Percentiles rank a stretch among this genome's conserved stretches.
Evolutionary conservation across 2,888 invertebrate genomes (phyloP).

Genomic region (Troides aeacus): DNA sequence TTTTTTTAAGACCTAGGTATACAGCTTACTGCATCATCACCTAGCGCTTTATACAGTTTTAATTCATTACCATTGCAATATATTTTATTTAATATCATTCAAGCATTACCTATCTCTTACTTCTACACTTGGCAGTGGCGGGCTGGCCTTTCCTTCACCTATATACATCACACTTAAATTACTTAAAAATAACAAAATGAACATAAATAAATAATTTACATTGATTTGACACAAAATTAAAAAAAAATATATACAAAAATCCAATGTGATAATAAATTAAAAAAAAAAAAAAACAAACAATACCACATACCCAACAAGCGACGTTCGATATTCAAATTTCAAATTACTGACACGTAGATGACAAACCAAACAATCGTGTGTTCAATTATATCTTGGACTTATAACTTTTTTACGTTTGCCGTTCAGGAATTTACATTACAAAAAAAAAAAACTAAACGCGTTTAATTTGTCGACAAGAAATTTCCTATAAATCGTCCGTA

Average conservation of each 20-base stretch:
- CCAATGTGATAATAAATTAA: constrained; percentile 13
- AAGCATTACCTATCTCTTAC: constrained; percentile 44
- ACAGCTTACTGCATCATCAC: neutral
- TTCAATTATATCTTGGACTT: neutral
- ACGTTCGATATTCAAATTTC: neutral
- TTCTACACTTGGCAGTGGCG: constrained; percentile 65
- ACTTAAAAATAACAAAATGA: constrained; percentile 17
- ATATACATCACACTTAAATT: constrained; percentile 33
- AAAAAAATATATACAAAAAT: constrained; percentile 10
- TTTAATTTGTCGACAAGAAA: neutral
- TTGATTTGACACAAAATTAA: neutral
- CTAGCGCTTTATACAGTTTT: constrained; percentile 2
- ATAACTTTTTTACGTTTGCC: neutral
- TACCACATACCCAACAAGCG: neutral
- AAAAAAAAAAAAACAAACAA: constrained; percentile 14
- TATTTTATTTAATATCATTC: constrained; percentile 13
- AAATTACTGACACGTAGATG: neutral
- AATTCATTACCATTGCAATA: neutral
- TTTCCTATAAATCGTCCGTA: neutral
- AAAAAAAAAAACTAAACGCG: neutral
- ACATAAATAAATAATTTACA: constrained; percentile 25
- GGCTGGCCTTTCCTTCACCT: constrained; percentile 52
- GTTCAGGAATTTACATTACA: neutral
- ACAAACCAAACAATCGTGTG: neutral
- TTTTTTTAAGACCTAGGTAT: neutral